Conservation (phyloP, 2,797 vertebrate genomes). For the Apogon talboti region DNA sequence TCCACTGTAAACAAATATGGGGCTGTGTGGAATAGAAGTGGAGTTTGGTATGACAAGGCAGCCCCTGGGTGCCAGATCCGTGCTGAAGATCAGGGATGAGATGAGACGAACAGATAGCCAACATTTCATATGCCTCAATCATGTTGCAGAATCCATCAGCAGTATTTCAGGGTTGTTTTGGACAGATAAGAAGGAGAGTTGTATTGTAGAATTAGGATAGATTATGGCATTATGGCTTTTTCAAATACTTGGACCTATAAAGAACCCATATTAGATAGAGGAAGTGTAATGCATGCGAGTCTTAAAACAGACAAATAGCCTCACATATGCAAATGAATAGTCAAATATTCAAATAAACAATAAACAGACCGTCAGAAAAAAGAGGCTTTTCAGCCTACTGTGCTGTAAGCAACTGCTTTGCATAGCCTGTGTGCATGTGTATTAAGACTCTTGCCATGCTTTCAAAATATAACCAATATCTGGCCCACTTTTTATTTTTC, state of each 20-base stretch:
- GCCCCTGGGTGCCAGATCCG: slow-evolving; percentile 53
- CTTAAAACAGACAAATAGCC: slow-evolving; percentile 57
- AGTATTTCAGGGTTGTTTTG: slow-evolving; percentile 66
- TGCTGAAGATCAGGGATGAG: slow-evolving; percentile 60
- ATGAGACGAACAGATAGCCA: slow-evolving; percentile 59
- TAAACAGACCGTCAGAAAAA: slow-evolving; percentile 43
- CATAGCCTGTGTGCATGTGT: slow-evolving; percentile 15
- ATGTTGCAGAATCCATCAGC: slow-evolving; percentile 70
- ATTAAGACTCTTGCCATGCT: slow-evolving; percentile 23
- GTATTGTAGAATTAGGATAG: slow-evolving; percentile 66
- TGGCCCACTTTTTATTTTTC: slow-evolving; percentile 16
- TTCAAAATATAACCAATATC: slow-evolving; percentile 29
- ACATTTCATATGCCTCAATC: slow-evolving; percentile 73
- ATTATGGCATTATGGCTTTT: slow-evolving; percentile 67
- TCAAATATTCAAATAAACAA: slow-evolving; percentile 64
- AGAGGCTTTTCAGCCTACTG: slow-evolving; percentile 38
- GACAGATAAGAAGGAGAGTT: slow-evolving; percentile 57
- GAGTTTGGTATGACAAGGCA: slow-evolving; percentile 54
- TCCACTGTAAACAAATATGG: slow-evolving; percentile 71
- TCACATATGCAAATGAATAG: slow-evolving; percentile 57
- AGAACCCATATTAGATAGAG: slow-evolving; percentile 47
- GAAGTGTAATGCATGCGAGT: slow-evolving; percentile 45
- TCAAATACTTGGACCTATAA: slow-evolving; percentile 57
- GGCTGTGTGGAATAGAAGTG: slow-evolving; percentile 55
- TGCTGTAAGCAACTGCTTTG: slow-evolving; percentile 35